phyloP scores from a whole-genome alignment of 92 coral and sea anemone genomes.

The Porites rus region DNA sequence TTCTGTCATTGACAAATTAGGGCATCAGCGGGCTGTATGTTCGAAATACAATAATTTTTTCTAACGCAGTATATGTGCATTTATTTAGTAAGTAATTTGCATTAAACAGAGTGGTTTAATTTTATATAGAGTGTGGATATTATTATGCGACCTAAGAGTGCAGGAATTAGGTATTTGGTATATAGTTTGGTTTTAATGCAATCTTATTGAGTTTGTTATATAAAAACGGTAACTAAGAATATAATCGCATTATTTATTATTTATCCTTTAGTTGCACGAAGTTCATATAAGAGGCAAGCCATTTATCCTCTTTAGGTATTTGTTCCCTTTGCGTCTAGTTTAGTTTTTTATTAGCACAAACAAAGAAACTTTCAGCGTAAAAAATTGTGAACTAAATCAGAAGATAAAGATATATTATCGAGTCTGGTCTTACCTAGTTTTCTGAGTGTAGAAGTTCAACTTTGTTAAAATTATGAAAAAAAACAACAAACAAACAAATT shows the following conservation, averaged over 20 bases:
- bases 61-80: neutral
- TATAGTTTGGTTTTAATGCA: slow-evolving; percentile 32
- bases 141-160: neutral
- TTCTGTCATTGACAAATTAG: slow-evolving; percentile 29
- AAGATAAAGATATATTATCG: too few species aligned
- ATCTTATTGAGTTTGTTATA: neutral
- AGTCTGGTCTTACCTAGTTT: too few species aligned
- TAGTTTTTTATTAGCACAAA: too few species aligned
- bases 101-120: neutral
- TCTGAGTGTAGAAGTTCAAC: too few species aligned
- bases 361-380: too few species aligned
- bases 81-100: neutral
- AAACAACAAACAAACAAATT: too few species aligned
- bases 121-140: slow-evolving; percentile 14
- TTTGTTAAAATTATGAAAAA: too few species aligned
- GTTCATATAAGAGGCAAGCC: neutral
- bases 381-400: too few species aligned
- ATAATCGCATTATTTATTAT: slow-evolving; percentile 4
- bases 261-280: neutral
- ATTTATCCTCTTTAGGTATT: too few species aligned
- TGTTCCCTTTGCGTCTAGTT: too few species aligned
- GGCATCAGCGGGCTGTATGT: slow-evolving; percentile 49
- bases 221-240: slow-evolving; percentile 12
- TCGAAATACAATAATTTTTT: neutral
- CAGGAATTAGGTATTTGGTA: neutral